Conservation (phyloP, 2,113 vertebrate genomes). For the Siniperca chuatsi region DNA sequence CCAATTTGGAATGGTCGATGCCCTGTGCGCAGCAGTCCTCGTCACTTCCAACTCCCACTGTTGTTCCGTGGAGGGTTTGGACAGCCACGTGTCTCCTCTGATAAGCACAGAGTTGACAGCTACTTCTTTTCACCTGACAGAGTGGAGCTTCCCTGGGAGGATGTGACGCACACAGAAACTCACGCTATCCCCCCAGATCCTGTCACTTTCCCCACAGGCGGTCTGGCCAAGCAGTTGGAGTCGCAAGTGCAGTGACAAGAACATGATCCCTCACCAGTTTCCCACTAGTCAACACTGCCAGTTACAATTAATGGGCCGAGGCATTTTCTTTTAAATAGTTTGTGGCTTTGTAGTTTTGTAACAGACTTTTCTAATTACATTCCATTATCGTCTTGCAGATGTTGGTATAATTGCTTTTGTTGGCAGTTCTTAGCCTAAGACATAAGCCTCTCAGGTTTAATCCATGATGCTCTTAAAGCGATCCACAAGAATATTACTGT, state of each 20-base stretch:
- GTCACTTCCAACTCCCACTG: slow-evolving; percentile 12
- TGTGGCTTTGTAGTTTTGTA: neutral
- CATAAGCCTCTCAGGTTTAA: neutral
- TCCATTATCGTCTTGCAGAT: neutral
- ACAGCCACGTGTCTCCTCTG: slow-evolving; percentile 37
- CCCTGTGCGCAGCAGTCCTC: neutral
- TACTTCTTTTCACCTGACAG: slow-evolving; percentile 62
- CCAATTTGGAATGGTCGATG: slow-evolving; percentile 12
- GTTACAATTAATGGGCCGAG: slow-evolving; percentile 8
- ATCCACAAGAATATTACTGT: slow-evolving; percentile 6
- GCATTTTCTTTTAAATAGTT: slow-evolving; percentile 14
- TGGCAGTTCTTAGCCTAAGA: neutral
- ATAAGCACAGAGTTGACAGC: slow-evolving; percentile 57
- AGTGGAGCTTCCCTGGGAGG: slow-evolving; percentile 34
- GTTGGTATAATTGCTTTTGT: neutral
- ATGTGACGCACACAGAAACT: slow-evolving; percentile 47
- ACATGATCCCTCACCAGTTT: slow-evolving; percentile 36
- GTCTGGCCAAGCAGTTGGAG: slow-evolving; percentile 39
- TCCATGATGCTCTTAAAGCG: slow-evolving; percentile 11
- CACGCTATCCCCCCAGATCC: slow-evolving; percentile 29
- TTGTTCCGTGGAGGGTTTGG: slow-evolving; percentile 33
- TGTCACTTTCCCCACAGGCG: slow-evolving; percentile 45
- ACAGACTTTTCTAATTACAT: neutral
- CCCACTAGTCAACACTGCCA: slow-evolving; percentile 18
- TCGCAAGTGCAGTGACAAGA: slow-evolving; percentile 23